Percentiles rank a stretch among this genome's conserved stretches.
Conservation (phyloP, 2,888 invertebrate genomes). For the Syrista parreyssii region DNA sequence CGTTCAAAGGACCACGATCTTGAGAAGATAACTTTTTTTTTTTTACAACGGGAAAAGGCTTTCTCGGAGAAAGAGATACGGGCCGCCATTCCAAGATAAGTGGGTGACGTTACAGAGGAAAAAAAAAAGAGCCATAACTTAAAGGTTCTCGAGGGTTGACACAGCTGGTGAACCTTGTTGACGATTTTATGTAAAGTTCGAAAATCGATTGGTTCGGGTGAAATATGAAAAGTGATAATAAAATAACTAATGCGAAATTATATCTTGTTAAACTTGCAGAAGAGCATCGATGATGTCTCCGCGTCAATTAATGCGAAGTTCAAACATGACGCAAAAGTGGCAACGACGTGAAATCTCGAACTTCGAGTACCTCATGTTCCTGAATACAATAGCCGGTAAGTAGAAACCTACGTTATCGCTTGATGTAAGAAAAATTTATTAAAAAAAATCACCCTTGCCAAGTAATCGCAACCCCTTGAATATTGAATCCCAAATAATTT, state of each 20-base stretch:
- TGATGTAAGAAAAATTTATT: background rate
- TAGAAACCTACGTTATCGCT: slow-evolving; percentile 14
- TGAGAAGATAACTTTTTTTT: background rate
- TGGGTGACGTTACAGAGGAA: background rate
- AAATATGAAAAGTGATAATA: background rate
- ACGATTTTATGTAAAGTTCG: background rate
- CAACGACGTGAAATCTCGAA: slow-evolving; percentile 98
- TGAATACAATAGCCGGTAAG: slow-evolving; percentile 98
- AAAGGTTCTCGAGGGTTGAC: background rate
- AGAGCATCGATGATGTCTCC: slow-evolving; percentile 99
- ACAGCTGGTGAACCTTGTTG: background rate
- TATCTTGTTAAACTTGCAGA: slow-evolving; percentile 62
- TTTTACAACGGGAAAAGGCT: background rate
- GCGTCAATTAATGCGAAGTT: slow-evolving; percentile 97
- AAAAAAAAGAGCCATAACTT: background rate
- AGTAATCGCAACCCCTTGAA: background rate
- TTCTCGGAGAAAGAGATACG: background rate
- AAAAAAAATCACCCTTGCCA: background rate
- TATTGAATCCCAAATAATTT: background rate
- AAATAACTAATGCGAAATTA: background rate
- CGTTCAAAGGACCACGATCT: background rate
- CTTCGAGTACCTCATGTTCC: slow-evolving; percentile 99
- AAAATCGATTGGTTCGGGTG: background rate
- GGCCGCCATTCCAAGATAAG: background rate
- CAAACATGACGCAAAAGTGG: slow-evolving; percentile 99